Evolutionary conservation across 2,113 vertebrate species (phyloP).

Genomic region (Aleadryas rufinucha): DNA sequence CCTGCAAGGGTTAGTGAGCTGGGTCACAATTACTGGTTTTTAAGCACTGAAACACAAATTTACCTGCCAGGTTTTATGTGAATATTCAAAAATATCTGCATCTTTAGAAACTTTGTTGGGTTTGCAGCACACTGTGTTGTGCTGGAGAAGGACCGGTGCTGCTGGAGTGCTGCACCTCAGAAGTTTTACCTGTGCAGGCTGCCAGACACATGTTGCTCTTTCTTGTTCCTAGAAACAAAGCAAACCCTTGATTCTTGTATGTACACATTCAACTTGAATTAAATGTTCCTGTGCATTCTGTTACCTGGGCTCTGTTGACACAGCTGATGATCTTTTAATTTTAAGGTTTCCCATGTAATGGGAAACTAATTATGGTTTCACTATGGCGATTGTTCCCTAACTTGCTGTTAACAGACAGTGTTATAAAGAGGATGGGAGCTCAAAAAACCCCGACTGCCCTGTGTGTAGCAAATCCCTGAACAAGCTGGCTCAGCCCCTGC

Average conservation of each 20-base stretch:
- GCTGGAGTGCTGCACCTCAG: background rate
- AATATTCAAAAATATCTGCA: background rate
- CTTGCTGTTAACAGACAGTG: conserved; percentile 84
- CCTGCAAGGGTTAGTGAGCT: background rate
- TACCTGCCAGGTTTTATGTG: background rate
- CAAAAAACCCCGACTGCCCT: conserved; percentile 97
- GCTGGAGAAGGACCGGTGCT: background rate
- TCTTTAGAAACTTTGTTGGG: background rate
- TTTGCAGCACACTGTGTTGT: background rate
- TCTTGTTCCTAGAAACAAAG: background rate
- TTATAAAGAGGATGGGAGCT: conserved; percentile 97
- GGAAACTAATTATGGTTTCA: background rate
- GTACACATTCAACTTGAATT: background rate
- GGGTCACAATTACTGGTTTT: background rate
- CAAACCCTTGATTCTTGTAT: background rate
- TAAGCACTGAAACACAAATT: background rate
- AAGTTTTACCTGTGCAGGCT: background rate
- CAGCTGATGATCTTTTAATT: rapidly evolving
- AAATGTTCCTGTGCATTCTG: background rate
- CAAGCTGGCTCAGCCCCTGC: conserved; percentile 95
- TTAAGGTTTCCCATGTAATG: background rate
- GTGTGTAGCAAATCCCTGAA: conserved; percentile 99
- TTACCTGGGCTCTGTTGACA: background rate
- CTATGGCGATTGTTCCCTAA: conserved; percentile 55
- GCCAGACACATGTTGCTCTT: background rate